phyloP scores from a whole-genome alignment of 2,888 invertebrate species.

The Ophion ellenae region DNA sequence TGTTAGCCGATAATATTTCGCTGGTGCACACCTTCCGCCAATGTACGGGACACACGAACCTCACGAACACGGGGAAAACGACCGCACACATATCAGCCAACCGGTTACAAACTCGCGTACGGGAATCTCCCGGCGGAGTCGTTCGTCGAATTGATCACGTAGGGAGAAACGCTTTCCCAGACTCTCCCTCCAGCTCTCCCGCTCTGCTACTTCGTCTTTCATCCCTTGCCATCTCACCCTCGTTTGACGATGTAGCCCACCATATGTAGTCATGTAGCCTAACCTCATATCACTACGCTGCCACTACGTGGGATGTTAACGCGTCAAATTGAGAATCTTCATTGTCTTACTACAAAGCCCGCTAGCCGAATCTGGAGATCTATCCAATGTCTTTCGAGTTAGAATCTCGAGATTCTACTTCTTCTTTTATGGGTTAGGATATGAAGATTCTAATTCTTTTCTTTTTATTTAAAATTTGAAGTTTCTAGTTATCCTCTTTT shows the following conservation, averaged over 20 bases:
- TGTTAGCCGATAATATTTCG: slow-evolving; percentile 68
- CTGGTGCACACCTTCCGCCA: slow-evolving; percentile 40
- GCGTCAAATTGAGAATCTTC: background rate
- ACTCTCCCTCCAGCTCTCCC: slow-evolving; percentile 11
- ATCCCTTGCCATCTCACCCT: slow-evolving; percentile 12
- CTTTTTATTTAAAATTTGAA: background rate
- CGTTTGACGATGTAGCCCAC: slow-evolving; percentile 9
- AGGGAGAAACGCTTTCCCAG: slow-evolving; percentile 57
- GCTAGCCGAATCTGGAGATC: background rate
- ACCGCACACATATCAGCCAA: slow-evolving; percentile 28
- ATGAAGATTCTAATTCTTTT: too few species aligned
- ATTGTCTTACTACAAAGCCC: background rate
- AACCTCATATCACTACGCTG: slow-evolving; percentile 2
- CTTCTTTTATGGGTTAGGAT: background rate
- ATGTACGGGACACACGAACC: background rate
- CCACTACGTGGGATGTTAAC: background rate
- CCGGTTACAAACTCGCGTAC: slow-evolving; percentile 62
- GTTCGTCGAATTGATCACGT: slow-evolving; percentile 68
- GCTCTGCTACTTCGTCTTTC: slow-evolving; percentile 17
- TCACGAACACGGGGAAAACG: slow-evolving; percentile 8
- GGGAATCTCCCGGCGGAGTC: slow-evolving; percentile 66
- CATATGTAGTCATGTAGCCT: slow-evolving; percentile 5
- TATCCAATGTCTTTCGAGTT: background rate
- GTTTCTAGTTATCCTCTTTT: background rate
- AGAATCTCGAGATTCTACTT: too few species aligned